phyloP scores from a whole-genome alignment of 2,113 vertebrate species.

The Burhinus bistriatus region DNA sequence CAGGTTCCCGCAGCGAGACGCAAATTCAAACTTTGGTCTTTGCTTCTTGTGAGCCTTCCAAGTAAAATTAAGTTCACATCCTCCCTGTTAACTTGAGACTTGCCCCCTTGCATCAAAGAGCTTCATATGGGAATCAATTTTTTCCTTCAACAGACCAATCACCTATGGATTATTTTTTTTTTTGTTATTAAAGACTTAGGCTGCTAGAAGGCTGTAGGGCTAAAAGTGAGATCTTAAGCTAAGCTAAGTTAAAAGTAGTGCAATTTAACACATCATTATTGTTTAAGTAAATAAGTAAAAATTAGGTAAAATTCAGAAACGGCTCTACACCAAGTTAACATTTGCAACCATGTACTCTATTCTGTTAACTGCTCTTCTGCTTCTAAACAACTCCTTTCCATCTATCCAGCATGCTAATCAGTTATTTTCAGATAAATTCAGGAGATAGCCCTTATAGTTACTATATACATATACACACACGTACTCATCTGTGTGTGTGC shows the following conservation, averaged over 20 bases:
- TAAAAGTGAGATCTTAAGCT: not conserved
- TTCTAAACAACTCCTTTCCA: not conserved
- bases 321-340: not conserved
- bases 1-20: not conserved
- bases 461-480: rapidly evolving
- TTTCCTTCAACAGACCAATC: not conserved
- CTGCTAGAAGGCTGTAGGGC: not conserved
- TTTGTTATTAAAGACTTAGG: not conserved
- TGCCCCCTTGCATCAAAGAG: not conserved
- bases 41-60: not conserved
- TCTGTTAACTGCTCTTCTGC: not conserved
- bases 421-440: not conserved
- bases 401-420: not conserved
- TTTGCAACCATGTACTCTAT: not conserved
- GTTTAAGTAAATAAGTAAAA: not conserved
- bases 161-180: not conserved
- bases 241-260: not conserved
- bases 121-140: not conserved
- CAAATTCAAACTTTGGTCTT: not conserved
- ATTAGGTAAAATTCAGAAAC: not conserved
- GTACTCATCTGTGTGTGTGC: too few relatives aligned
- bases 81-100: not conserved
- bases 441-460: not conserved
- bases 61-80: not conserved
- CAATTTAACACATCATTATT: not conserved